phyloP scores from a whole-genome alignment of 2,888 invertebrate genomes.

The Unio delphinus region DNA sequence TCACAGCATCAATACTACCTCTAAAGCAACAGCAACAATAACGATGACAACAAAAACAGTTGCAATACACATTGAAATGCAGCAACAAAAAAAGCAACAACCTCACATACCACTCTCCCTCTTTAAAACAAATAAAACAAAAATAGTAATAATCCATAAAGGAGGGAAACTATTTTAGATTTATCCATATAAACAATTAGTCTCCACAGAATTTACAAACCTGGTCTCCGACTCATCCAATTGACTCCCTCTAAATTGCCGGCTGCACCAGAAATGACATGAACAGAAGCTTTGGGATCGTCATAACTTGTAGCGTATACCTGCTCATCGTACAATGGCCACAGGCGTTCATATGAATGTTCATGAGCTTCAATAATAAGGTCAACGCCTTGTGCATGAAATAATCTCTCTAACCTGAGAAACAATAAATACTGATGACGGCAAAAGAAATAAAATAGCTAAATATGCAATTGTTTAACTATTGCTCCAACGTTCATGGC shows the following conservation, averaged over 20 bases:
- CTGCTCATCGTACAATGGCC: slow-evolving; percentile 53
- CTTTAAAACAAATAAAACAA: no score
- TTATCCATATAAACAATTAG: no score
- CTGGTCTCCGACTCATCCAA: slow-evolving; percentile 16
- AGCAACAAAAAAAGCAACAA: no score
- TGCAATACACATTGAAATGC: no score
- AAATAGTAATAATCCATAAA: no score
- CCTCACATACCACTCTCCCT: no score
- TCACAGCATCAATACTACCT: no score
- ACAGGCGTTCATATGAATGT: slow-evolving; percentile 60
- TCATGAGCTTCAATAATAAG: slow-evolving; percentile 57
- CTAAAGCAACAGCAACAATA: no score
- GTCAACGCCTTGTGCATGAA: slow-evolving; percentile 60
- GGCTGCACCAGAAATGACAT: slow-evolving; percentile 58
- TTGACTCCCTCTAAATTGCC: slow-evolving; percentile 42
- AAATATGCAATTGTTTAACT: not conserved
- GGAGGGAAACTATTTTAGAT: no score
- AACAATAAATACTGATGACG: not conserved
- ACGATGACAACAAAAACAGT: no score
- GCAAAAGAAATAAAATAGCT: not conserved
- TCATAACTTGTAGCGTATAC: slow-evolving; percentile 45
- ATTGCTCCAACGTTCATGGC: not conserved
- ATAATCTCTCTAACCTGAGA: slow-evolving; percentile 61
- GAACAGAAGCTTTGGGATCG: slow-evolving; percentile 55
- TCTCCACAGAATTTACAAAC: no score